Evolutionary conservation across 35 echinoderm and acorn worm genomes (phyloP).

Genomic region (Ophioderma brevispina): DNA sequence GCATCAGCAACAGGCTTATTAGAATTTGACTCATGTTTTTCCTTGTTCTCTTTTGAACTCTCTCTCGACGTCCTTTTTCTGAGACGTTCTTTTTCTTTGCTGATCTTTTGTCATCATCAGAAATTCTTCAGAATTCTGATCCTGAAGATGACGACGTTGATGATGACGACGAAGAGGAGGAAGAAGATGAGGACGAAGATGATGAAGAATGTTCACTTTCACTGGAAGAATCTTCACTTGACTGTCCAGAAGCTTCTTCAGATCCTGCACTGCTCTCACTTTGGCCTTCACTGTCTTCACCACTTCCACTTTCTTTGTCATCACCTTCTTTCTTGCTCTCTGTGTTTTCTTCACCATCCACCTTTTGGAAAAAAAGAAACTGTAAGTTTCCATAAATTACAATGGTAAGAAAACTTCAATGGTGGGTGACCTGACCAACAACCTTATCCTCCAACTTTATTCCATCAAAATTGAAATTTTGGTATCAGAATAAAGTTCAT

Average conservation of each 20-base stretch:
- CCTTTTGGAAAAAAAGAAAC: neutral
- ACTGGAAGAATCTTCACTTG: neutral
- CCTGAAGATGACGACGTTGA: slow-evolving; percentile 6
- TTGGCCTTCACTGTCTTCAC: slow-evolving; percentile 2
- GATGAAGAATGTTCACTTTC: neutral
- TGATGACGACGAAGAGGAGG: slow-evolving; percentile 20
- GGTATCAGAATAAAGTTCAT: too few relatives aligned
- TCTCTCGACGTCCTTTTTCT: neutral
- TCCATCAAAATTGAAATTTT: too few relatives aligned
- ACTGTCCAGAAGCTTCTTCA: neutral
- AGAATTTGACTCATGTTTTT: slow-evolving; percentile 4
- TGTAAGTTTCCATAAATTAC: neutral
- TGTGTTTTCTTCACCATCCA: neutral
- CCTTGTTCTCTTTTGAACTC: neutral
- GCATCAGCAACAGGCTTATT: neutral
- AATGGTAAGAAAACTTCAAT: neutral
- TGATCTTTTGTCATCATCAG: slow-evolving; percentile 2
- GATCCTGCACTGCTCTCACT: neutral
- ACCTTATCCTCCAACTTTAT: too few relatives aligned
- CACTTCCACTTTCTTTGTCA: slow-evolving; percentile 13
- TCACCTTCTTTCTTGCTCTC: neutral
- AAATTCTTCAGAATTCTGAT: slow-evolving; percentile 15
- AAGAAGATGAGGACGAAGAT: slow-evolving; percentile 16
- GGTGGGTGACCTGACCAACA: too few relatives aligned
- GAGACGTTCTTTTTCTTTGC: neutral